phyloP scores from a whole-genome alignment of 2,113 vertebrate species.

The Bungarus multicinctus region DNA sequence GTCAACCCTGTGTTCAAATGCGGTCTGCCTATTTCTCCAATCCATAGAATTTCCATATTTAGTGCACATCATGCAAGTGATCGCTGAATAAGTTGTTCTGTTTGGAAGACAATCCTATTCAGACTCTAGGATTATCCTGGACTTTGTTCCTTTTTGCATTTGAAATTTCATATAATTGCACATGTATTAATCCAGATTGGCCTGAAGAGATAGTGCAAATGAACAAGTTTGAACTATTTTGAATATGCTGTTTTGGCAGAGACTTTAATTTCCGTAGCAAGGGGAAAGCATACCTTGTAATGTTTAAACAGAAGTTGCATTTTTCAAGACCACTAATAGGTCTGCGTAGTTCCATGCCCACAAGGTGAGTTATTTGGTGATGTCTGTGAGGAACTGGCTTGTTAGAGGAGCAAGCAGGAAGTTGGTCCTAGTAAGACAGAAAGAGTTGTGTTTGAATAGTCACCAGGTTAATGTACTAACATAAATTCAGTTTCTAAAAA shows the following conservation, averaged over 20 bases:
- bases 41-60: not conserved
- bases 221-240: not conserved
- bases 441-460: not conserved
- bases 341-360: not conserved
- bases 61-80: not conserved
- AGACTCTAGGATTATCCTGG: not conserved
- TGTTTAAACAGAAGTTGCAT: not conserved
- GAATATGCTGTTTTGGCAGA: not conserved
- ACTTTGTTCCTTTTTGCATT: not conserved
- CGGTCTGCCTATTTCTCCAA: not conserved
- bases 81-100: not conserved
- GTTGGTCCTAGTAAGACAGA: not conserved
- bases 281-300: not conserved
- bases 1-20: not conserved
- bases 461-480: not conserved
- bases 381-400: not conserved
- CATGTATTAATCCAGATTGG: not conserved
- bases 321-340: not conserved
- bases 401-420: not conserved
- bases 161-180: slow-evolving; percentile 13
- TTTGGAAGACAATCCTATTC: not conserved
- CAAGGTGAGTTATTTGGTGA: not conserved
- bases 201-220: not conserved
- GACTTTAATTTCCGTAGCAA: not conserved
- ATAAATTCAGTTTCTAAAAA: not conserved